Evolutionary conservation across 2,797 vertebrate species (phyloP).

Genomic region (Ctenosaura bakeri): DNA sequence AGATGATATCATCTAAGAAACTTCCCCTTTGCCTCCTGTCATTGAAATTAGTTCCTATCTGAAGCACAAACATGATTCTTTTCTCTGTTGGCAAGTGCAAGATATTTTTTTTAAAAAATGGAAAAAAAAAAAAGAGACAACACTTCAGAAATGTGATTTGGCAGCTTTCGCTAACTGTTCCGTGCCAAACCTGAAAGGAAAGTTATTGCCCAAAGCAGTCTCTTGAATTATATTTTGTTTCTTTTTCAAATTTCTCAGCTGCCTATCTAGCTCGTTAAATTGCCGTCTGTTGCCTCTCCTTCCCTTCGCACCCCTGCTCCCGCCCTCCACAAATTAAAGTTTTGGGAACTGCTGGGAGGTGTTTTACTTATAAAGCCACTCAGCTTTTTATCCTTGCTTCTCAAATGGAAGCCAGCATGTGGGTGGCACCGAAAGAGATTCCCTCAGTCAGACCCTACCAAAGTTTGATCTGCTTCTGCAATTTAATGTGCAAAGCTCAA

Average conservation of each 20-base stretch:
- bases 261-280: conserved; percentile 45
- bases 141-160: conserved; percentile 30
- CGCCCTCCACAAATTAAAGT: conserved; percentile 41
- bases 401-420: conserved; percentile 53
- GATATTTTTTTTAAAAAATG: conserved; percentile 12
- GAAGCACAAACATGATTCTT: conserved; percentile 2
- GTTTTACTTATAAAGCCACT: conserved; percentile 50
- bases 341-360: conserved; percentile 33
- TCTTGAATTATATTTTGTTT: conserved; percentile 35
- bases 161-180: conserved; percentile 22
- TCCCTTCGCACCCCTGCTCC: conserved; percentile 26
- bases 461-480: conserved; percentile 58
- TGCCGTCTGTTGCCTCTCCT: conserved; percentile 43
- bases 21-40: background rate
- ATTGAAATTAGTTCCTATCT: conserved; percentile 28
- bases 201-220: background rate
- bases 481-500: conserved; percentile 56
- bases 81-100: background rate
- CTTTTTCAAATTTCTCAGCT: conserved; percentile 35
- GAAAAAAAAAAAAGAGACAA: background rate
- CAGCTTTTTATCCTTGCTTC: conserved; percentile 58
- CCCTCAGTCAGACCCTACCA: conserved; percentile 55
- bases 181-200: background rate
- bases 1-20: conserved; percentile 8
- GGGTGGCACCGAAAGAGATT: conserved; percentile 64